These are phyloP conservation scores for Lithobates sylvaticus DNA, from an alignment of 2,797 vertebrate species.

Conservation along the genomic window DNA sequence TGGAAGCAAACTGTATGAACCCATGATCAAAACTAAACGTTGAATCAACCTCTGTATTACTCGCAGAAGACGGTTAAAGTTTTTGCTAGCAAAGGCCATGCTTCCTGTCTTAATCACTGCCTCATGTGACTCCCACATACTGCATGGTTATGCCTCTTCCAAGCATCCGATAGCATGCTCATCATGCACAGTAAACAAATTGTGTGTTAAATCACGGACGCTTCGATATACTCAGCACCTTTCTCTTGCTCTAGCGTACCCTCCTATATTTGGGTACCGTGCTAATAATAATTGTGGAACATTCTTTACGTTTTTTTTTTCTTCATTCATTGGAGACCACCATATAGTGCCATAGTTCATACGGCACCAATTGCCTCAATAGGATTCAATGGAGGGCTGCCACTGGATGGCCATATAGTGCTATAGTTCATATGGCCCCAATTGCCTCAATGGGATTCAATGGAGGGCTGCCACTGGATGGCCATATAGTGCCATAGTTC, in stretches of 20 bases:
- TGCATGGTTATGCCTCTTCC: conserved; percentile 82
- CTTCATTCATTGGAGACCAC: background rate
- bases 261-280: conserved; percentile 31
- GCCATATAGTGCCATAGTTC: too few relatives aligned
- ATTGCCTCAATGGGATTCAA: conserved; percentile 29
- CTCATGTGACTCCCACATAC: conserved; percentile 76
- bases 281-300: conserved; percentile 32
- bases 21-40: conserved; percentile 70
- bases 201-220: background rate
- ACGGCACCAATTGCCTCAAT: background rate
- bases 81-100: conserved; percentile 69
- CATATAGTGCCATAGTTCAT: background rate
- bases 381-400: background rate
- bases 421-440: conserved; percentile 24
- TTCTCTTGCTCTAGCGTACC: conserved; percentile 22
- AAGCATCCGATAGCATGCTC: background rate
- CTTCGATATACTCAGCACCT: conserved; percentile 45
- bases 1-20: conserved; percentile 72
- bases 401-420: conserved; percentile 22
- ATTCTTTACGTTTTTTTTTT: background rate
- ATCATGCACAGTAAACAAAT: conserved; percentile 11
- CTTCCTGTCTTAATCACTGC: conserved; percentile 77
- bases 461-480: background rate
- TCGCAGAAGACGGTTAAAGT: conserved; percentile 76
- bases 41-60: conserved; percentile 74